Conservation (phyloP, 2,888 invertebrate genomes). For the Drosophila sordidapex region DNA sequence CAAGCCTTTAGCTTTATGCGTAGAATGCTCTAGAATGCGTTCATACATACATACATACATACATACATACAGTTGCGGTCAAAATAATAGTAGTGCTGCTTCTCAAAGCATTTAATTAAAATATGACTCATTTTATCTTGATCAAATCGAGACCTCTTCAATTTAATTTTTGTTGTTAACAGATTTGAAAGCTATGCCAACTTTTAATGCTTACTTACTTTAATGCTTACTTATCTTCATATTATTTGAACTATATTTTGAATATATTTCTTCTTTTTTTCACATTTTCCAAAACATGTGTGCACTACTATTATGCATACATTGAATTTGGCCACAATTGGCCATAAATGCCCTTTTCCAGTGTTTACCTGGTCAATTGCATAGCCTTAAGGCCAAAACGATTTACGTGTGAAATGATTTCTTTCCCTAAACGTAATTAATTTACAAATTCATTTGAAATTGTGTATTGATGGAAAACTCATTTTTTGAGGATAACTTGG, state of each 20-base stretch:
- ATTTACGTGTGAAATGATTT: background rate
- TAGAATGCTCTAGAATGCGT: conserved; percentile 36
- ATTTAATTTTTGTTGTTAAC: background rate
- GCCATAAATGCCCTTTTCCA: background rate
- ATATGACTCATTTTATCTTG: background rate
- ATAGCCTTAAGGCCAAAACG: background rate
- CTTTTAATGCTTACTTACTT: background rate
- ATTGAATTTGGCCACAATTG: background rate
- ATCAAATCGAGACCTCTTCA: background rate
- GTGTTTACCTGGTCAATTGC: background rate
- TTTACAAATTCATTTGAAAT: background rate
- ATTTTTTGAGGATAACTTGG: background rate
- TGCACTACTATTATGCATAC: background rate
- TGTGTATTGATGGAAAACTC: background rate
- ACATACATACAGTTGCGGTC: background rate
- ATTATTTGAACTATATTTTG: background rate
- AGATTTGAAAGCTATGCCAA: background rate
- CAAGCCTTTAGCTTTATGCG: conserved; percentile 15
- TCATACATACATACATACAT: background rate
- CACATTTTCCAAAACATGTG: background rate
- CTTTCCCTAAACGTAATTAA: background rate
- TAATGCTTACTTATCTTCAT: background rate
- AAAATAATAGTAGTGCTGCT: background rate
- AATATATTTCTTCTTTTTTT: background rate
- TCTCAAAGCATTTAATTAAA: background rate